These are phyloP conservation scores for Panurus biarmicus DNA, from an alignment of 2,113 vertebrate species.

Conservation along the genomic window DNA sequence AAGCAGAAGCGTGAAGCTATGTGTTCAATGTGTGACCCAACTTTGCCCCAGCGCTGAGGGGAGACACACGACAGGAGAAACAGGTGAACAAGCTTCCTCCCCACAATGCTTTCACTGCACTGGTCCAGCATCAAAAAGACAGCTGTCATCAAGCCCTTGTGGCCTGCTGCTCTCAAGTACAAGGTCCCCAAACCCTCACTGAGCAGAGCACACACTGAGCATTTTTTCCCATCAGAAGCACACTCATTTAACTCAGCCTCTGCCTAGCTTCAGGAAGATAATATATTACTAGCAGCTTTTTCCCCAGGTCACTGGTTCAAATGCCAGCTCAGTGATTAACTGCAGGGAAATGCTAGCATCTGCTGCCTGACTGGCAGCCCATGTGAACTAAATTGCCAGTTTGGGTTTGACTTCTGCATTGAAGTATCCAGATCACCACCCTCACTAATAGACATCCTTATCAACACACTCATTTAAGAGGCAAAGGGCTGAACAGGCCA, in stretches of 20 bases:
- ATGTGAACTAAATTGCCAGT: slow-evolving; percentile 13
- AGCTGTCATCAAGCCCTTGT: neutral
- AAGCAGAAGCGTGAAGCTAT: slow-evolving; percentile 87
- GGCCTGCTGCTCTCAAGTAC: neutral
- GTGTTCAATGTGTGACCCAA: slow-evolving; percentile 88
- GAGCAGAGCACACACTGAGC: neutral
- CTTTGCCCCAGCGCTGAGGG: slow-evolving; percentile 86
- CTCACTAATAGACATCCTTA: slow-evolving; percentile 29
- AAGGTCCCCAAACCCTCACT: neutral
- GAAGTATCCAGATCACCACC: slow-evolving; percentile 24
- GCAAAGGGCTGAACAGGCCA: slow-evolving; percentile 26
- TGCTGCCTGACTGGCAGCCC: slow-evolving; percentile 33
- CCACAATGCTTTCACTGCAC: neutral
- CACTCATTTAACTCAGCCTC: neutral
- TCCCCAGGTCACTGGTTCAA: slow-evolving; percentile 55
- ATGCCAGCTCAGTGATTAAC: slow-evolving; percentile 32
- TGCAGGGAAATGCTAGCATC: neutral
- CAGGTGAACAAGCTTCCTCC: neutral
- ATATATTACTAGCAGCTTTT: slow-evolving; percentile 14
- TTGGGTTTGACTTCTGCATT: slow-evolving; percentile 7
- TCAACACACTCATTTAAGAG: slow-evolving; percentile 29
- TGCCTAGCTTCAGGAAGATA: neutral
- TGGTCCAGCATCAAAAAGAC: neutral
- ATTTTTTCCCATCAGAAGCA: neutral
- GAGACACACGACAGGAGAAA: neutral